phyloP scores from a whole-genome alignment of 2,888 invertebrate genomes.

The Coelopa pilipes region DNA sequence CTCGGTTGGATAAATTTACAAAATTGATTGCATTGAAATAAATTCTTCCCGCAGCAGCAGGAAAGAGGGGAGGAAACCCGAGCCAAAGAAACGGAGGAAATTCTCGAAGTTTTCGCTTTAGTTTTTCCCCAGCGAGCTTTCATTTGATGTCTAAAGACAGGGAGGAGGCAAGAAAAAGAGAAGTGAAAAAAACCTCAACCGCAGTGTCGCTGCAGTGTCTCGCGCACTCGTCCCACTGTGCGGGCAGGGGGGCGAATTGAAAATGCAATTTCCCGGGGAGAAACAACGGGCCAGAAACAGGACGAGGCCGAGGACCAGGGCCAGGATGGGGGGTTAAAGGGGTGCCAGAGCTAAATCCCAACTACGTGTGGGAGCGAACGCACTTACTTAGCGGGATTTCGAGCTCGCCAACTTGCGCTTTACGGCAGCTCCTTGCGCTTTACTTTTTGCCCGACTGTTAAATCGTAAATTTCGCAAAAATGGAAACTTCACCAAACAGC shows the following conservation, averaged over 20 bases:
- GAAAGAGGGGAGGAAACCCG: neutral
- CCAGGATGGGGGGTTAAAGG: neutral
- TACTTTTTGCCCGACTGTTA: neutral
- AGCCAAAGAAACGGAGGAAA: neutral
- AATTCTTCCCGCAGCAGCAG: neutral
- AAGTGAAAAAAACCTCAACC: neutral
- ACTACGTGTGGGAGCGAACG: constrained; percentile 55
- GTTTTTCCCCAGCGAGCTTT: no score
- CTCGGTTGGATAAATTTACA: constrained; percentile 27
- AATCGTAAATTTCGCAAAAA: constrained; percentile 59
- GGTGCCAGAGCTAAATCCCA: constrained; percentile 55
- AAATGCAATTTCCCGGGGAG: constrained; percentile 14
- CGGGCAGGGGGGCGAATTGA: neutral
- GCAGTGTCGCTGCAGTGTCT: neutral
- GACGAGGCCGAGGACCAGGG: neutral
- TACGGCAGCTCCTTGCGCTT: neutral
- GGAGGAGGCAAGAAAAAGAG: no score
- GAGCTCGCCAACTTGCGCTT: constrained; percentile 48
- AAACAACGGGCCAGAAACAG: neutral
- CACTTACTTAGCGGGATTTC: constrained; percentile 62
- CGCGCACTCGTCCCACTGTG: constrained; percentile 11
- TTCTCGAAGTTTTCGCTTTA: neutral
- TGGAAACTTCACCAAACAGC: constrained; percentile 40
- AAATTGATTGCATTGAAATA: constrained; percentile 38
- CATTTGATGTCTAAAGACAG: constrained; percentile 3